Evolutionary conservation across 92 coral and sea anemone species (phyloP), one percentile per base, ranked within the genome.

Genomic region (Paramuricea clavata): DNA sequence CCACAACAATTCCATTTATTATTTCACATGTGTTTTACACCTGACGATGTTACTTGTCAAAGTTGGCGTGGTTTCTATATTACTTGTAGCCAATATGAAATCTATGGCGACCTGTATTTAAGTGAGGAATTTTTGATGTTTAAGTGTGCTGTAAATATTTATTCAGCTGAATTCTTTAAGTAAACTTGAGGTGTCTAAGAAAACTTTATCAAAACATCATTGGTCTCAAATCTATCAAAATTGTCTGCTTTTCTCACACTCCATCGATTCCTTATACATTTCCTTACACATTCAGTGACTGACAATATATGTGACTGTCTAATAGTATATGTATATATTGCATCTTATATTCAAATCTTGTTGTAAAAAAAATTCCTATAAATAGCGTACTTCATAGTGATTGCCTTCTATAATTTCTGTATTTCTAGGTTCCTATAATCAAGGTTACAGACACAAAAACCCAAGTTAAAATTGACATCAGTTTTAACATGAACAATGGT

Each of bases 401-500:
- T 35, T 26, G 76, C 19, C 33, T 35, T 81, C 50, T 15, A 9
- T 25, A 49, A 21, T 43, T 6, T 47, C 16, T 47, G 19, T 21
- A 17, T 54, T 21, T 54, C 16, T 54, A 93, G 99, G 98, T 96
- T 27, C 99, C 99, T 2, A 96, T 96, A 49, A 96, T 96, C 49
- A 96, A 96, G 76, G 92, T 96, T 78, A 96, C 99, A 10, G 99
- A 96, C 83, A 92, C 90, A 73, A 88, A 91, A 75, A 96, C 98
- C 26, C 89, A 94, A 69, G 97, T 96, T 11, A 96, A 94, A 86
- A 88, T 96, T 74, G 99, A 96, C 83, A 94, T 96, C 61, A 94
- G 98, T 69, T 96, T 96, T 60, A 96, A 96, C 77, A 93, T 92
- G 39, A 82, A 85, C 15, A 98, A 95, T 3, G 99, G 98, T 22